Percentiles rank a stretch among this genome's conserved stretches.
Conservation (phyloP, 1,140 invertebrate species). For the Meloidogyne hapla region DNA sequence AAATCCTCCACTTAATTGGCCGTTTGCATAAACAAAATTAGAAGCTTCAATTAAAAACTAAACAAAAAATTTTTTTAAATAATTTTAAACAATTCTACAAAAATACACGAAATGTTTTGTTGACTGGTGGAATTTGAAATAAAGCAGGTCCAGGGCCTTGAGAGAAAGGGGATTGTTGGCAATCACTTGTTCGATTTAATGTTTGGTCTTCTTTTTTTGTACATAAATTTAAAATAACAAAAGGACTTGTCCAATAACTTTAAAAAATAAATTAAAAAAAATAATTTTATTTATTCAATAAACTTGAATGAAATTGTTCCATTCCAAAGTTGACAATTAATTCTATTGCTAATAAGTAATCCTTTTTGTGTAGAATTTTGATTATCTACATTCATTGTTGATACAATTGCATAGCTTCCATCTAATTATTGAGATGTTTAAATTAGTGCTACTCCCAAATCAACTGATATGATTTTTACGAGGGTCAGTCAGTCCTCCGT, state of each 20-base stretch:
- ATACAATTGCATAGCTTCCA: constrained; percentile 20
- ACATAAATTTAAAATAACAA: constrained; percentile 18
- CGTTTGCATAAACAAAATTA: constrained; percentile 20
- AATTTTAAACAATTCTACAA: not conserved
- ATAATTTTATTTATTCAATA: not conserved
- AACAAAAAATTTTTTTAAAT: not conserved
- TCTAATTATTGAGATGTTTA: no score
- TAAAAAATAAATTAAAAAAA: not conserved
- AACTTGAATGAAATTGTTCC: constrained; percentile 18
- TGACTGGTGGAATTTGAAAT: constrained; percentile 7
- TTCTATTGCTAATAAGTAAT: constrained; percentile 2
- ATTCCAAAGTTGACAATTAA: constrained; percentile 16
- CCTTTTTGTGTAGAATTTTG: constrained; percentile 7
- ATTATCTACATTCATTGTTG: constrained; percentile 7
- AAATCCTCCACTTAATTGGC: constrained; percentile 15
- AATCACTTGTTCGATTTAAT: constrained; percentile 18
- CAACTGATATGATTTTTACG: no score
- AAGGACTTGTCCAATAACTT: constrained; percentile 28
- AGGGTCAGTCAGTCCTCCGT: no score
- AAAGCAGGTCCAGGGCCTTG: constrained; percentile 21
- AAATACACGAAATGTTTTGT: constrained; percentile 14
- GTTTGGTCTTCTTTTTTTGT: not conserved
- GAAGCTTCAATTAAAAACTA: constrained; percentile 20
- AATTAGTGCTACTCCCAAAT: no score
- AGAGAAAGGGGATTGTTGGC: constrained; percentile 3